These are phyloP conservation scores for Xerus rutilus DNA, from an alignment of 2,797 vertebrate species.

Conservation along the genomic window DNA sequence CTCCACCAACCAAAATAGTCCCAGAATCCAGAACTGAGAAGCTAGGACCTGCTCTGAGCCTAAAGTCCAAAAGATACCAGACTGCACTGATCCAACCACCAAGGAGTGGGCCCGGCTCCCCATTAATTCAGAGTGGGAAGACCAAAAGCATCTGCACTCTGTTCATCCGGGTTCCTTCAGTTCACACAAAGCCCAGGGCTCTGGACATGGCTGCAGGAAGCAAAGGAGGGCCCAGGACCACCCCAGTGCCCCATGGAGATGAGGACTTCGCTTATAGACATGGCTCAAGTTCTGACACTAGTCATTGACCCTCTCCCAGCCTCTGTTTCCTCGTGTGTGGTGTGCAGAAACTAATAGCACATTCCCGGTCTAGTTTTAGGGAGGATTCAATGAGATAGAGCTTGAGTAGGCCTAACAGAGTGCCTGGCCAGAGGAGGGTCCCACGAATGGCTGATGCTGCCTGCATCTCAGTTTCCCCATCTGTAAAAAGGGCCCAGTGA, in stretches of 20 bases:
- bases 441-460: background rate
- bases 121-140: background rate
- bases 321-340: background rate
- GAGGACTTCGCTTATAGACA: background rate
- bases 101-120: background rate
- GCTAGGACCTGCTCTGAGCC: background rate
- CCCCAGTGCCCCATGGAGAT: background rate
- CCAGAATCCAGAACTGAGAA: background rate
- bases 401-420: background rate
- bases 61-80: background rate
- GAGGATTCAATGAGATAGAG: background rate
- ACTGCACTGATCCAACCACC: background rate
- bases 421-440: background rate
- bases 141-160: background rate
- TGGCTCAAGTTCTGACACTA: background rate
- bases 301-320: background rate
- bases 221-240: background rate
- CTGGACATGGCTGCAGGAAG: background rate
- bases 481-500: constrained; percentile 32
- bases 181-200: background rate
- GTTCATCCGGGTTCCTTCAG: background rate
- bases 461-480: background rate
- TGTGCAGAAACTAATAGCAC: background rate
- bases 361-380: accelerated
- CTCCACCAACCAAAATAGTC: background rate